phyloP scores from a whole-genome alignment of 2,888 invertebrate species.

The Diarsia dahlii region DNA sequence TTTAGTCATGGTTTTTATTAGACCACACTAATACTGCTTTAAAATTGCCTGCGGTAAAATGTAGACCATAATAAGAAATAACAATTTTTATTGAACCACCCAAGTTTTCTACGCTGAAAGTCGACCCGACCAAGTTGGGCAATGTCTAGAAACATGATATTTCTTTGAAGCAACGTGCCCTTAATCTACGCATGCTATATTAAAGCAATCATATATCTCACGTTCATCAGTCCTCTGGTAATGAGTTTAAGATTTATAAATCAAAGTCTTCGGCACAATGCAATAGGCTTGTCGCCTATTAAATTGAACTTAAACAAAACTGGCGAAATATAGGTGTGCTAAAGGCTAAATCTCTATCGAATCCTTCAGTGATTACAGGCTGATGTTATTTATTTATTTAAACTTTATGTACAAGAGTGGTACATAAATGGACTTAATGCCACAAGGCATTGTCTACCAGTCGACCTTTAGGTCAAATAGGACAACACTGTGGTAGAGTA shows the following conservation, averaged over 20 bases:
- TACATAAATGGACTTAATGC: too few species aligned
- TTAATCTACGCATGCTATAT: constrained; percentile 47
- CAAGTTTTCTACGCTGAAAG: background rate
- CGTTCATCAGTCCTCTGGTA: constrained; percentile 29
- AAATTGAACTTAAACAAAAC: background rate
- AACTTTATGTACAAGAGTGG: too few species aligned
- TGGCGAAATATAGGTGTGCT: background rate
- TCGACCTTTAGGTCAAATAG: too few species aligned
- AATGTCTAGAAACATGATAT: constrained; percentile 14
- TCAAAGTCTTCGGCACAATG: constrained; percentile 24
- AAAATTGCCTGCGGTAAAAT: background rate
- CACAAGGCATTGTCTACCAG: too few species aligned
- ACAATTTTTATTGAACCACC: background rate
- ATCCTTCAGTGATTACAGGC: background rate
- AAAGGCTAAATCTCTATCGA: background rate
- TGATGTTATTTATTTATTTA: background rate
- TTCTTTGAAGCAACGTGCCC: constrained; percentile 38
- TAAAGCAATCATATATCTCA: constrained; percentile 53
- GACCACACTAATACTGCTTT: background rate
- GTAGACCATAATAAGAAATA: background rate
- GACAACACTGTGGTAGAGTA: too few species aligned
- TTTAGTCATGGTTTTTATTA: background rate
- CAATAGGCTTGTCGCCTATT: background rate
- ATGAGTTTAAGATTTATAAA: constrained; percentile 46
- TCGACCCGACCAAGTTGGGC: constrained; percentile 11